Evolutionary conservation across 2,113 vertebrate genomes (phyloP).

Genomic region (Clarias magur): DNA sequence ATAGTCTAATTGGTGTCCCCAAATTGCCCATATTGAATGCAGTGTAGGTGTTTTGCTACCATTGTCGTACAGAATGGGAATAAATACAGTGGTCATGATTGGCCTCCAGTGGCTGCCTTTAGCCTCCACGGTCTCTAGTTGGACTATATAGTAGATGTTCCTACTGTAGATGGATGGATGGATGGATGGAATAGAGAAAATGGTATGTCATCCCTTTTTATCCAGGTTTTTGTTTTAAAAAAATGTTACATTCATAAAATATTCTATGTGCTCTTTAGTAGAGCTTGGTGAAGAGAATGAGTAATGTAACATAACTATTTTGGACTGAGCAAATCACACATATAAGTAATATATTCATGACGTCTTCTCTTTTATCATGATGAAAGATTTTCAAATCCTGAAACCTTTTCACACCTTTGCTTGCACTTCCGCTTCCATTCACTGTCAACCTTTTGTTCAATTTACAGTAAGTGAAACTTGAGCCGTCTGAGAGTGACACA

Average conservation of each 20-base stretch:
- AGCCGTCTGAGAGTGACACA: constrained; percentile 31
- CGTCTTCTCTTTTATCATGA: constrained; percentile 27
- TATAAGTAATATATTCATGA: too few species aligned
- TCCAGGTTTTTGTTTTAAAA: too few species aligned
- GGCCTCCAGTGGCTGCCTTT: too few species aligned
- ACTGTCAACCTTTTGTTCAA: constrained; percentile 25
- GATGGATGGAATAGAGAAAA: too few species aligned
- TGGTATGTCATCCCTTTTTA: neutral
- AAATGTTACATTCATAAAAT: neutral
- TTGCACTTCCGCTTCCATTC: neutral
- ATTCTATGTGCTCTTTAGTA: neutral
- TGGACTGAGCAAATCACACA: neutral
- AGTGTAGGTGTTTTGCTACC: too few species aligned
- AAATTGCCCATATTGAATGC: too few species aligned
- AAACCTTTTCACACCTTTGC: constrained; percentile 16
- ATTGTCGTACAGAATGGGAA: too few species aligned
- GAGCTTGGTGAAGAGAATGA: neutral
- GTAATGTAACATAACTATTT: neutral
- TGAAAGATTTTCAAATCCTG: constrained; percentile 29
- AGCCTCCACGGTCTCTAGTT: too few species aligned
- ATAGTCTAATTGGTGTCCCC: too few species aligned
- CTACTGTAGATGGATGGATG: too few species aligned
- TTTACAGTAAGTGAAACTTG: constrained; percentile 28
- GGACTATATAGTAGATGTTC: too few species aligned
- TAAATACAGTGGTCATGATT: too few species aligned